These are phyloP conservation scores for Agrotis ipsilon DNA, from an alignment of 2,888 invertebrate species.

Conservation along the genomic window DNA sequence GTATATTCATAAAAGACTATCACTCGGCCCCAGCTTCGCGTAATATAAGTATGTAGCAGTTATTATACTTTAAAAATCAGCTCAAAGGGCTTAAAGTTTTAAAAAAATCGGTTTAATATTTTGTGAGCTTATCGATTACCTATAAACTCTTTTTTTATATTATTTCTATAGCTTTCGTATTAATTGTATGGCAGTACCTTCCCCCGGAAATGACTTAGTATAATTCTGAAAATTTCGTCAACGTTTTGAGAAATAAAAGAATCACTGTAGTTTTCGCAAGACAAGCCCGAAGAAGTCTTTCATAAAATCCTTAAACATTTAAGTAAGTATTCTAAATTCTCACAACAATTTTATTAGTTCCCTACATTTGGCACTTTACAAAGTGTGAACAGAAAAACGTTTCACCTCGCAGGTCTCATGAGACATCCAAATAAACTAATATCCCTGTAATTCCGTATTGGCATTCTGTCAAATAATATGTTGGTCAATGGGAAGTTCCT, in stretches of 20 bases:
- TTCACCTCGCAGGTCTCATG: constrained; percentile 9
- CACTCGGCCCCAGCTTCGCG: too few relatives aligned
- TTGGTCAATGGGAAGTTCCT: constrained; percentile 26
- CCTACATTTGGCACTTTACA: constrained; percentile 17
- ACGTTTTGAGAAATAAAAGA: not conserved
- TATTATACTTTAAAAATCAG: too few relatives aligned
- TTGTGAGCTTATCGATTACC: too few relatives aligned
- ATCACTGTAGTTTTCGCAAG: not conserved
- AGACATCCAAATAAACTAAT: constrained; percentile 11
- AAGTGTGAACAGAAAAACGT: constrained; percentile 26
- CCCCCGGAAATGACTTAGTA: too few relatives aligned
- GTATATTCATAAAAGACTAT: not conserved
- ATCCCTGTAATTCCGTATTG: constrained; percentile 38
- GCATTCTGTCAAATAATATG: constrained; percentile 50
- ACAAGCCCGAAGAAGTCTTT: too few relatives aligned
- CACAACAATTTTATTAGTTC: not conserved
- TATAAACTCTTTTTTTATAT: too few relatives aligned
- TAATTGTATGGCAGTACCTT: too few relatives aligned
- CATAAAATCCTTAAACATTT: not conserved
- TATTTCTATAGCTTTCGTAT: too few relatives aligned
- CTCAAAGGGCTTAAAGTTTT: too few relatives aligned
- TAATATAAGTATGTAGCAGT: too few relatives aligned
- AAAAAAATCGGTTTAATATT: too few relatives aligned
- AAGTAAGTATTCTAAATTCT: not conserved
- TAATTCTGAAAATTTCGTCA: not conserved